Percentiles rank a stretch among this genome's conserved stretches.
phyloP scores from a whole-genome alignment of 1,140 invertebrate genomes.

The Caligus rogercresseyi region DNA sequence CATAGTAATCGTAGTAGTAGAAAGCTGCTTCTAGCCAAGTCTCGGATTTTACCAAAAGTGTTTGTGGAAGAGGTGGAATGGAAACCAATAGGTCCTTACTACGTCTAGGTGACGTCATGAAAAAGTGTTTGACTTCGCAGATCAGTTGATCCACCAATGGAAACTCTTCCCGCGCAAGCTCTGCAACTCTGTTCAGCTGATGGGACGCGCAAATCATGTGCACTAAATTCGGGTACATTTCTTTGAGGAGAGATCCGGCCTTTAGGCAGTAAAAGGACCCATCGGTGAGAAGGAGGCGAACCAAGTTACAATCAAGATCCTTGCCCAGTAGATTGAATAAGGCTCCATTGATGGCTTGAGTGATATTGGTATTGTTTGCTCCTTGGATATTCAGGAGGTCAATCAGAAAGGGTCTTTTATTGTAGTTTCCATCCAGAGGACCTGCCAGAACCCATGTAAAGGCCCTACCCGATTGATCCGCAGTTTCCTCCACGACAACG shows the following conservation, averaged over 20 bases:
- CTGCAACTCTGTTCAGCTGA: neutral
- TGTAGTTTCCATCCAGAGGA: neutral
- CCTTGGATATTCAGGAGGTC: neutral
- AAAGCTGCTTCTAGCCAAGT: neutral
- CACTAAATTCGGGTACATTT: neutral
- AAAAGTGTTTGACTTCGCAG: neutral
- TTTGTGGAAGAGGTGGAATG: neutral
- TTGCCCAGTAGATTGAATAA: neutral
- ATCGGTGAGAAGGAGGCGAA: neutral
- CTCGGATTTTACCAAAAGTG: neutral
- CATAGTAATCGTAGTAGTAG: neutral
- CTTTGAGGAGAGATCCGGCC: neutral
- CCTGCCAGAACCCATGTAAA: neutral
- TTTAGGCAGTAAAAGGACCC: neutral
- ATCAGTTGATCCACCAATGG: slow-evolving; percentile 2
- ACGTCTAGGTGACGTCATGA: neutral
- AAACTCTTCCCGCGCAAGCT: neutral
- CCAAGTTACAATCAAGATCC: neutral
- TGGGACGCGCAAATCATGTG: neutral
- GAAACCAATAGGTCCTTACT: neutral
- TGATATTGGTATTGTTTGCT: neutral
- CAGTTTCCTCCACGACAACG: neutral
- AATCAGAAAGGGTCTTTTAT: neutral
- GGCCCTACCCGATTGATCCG: neutral
- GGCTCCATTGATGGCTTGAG: neutral